Evolutionary conservation across 2,797 vertebrate genomes (phyloP), one percentile per base, ranked within the genome.

Genomic region (Capromys pilorides): DNA sequence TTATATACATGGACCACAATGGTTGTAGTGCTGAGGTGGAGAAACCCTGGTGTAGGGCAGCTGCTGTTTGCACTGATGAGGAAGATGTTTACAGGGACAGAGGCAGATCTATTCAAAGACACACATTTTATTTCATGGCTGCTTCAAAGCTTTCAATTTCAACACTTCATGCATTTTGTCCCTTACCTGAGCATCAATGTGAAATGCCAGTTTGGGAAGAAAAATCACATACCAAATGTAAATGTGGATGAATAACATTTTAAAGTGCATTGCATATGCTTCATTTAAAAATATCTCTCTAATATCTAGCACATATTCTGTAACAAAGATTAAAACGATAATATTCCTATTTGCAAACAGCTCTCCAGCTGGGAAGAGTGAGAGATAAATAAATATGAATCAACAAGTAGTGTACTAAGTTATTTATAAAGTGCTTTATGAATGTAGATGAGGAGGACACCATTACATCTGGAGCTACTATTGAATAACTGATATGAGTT

Each of bases 301-400:
- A 10, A 71, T 85, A 61, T 54, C 64, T 19, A 92, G 13, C 13
- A 85, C 57, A 81, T 19, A 57, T 3, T 57, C 31, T 86, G 5
- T 87, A 94, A 91, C 33, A 89, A 80, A 93, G 33, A 41, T 80
- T 91, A 81, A 45, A 80, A 86, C 59, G 71, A 61, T 26, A 69
- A 1, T 51, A 80, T 62, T 7, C 45, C 18, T 67, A 12, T 90
- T 95, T 90, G 14, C 31, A 81, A 82, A 59, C 33, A 80, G 2
- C 41, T 90, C 33, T 69, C 12, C 73, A 83, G 16, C 64, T 91
- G 81, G 24, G 12, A 79, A 69, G 66, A 81, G 31, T 64, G 6
- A 88, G n/a, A 95, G 9, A 71, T 69, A 91, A 83, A 88, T 86
- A 69, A 49, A 69, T 89, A 49, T 41, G 36, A 86, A 75, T 89